Evolutionary conservation across 2,888 invertebrate genomes (phyloP).

Genomic region (Heliconius ismenius): DNA sequence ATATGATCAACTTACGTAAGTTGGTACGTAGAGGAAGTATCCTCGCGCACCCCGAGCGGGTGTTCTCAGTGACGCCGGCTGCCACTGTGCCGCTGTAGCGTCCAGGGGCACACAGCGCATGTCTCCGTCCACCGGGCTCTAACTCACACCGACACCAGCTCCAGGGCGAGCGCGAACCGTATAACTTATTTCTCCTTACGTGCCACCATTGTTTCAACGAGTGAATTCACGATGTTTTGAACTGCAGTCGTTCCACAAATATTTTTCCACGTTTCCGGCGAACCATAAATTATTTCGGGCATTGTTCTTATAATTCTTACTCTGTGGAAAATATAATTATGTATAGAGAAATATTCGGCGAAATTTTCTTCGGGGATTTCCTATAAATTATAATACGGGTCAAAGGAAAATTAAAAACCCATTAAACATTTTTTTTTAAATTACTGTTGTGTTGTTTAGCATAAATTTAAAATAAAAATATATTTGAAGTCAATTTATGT

Average conservation of each 20-base stretch:
- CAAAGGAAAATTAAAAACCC: too few relatives aligned
- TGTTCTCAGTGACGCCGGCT: constrained; percentile 59
- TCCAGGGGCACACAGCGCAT: constrained; percentile 67
- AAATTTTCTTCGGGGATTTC: not conserved
- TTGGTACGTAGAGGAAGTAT: constrained; percentile 49
- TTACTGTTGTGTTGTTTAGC: too few relatives aligned
- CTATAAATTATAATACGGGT: not conserved
- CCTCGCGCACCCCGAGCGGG: constrained; percentile 51
- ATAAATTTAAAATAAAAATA: too few relatives aligned
- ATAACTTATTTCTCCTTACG: constrained; percentile 67
- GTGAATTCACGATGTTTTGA: constrained; percentile 47
- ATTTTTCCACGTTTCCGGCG: constrained; percentile 41
- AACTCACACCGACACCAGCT: constrained; percentile 66
- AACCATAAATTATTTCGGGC: constrained; percentile 40
- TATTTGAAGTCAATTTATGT: too few relatives aligned
- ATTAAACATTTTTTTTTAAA: too few relatives aligned
- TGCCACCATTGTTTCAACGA: constrained; percentile 58
- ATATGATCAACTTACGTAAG: constrained; percentile 68
- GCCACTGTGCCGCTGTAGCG: constrained; percentile 60
- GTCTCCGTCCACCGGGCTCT: constrained; percentile 69
- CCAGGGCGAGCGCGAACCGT: constrained; percentile 59
- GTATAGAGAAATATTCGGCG: not conserved
- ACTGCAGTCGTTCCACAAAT: constrained; percentile 44
- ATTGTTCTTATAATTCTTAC: constrained; percentile 39
- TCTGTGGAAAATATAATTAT: not conserved